These are phyloP conservation scores for Micoletzkya japonica DNA, from an alignment of 2,888 invertebrate species.

Conservation along the genomic window DNA sequence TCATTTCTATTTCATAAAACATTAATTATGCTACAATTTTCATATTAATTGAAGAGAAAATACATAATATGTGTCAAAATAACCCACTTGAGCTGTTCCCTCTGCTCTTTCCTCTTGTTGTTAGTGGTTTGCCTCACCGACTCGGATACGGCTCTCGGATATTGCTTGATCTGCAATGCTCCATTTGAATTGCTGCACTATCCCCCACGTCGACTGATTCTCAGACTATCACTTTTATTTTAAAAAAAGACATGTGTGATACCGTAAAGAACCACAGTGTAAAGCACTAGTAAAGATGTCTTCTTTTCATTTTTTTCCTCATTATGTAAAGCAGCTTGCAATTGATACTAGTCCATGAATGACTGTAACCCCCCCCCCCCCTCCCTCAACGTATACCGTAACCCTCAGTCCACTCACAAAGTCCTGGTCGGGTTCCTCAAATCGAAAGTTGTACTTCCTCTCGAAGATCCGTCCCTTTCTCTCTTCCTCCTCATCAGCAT, in stretches of 20 bases:
- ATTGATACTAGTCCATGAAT: no score
- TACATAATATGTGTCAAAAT: background rate
- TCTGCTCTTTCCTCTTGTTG: conserved; percentile 71
- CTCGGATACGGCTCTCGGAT: conserved; percentile 84
- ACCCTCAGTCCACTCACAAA: conserved; percentile 67
- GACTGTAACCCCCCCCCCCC: no score
- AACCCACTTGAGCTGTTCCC: conserved; percentile 64
- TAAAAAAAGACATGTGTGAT: background rate
- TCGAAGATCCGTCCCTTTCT: conserved; percentile 88
- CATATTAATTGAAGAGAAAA: background rate
- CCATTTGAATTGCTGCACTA: background rate
- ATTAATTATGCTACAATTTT: background rate
- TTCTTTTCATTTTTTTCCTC: no score
- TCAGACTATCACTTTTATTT: background rate
- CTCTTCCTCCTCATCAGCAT: conserved; percentile 77
- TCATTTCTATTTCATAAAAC: background rate
- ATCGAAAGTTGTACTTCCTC: conserved; percentile 90
- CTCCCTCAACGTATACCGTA: no score
- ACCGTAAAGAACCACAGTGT: background rate
- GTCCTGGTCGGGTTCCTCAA: conserved; percentile 91
- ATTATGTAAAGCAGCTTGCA: no score
- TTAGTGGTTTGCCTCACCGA: conserved; percentile 73
- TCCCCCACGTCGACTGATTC: background rate
- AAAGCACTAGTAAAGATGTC: no score
- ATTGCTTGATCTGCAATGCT: conserved; percentile 77